Evolutionary conservation across 2,888 invertebrate genomes (phyloP).

Genomic region (Choristoneura rosaceana): DNA sequence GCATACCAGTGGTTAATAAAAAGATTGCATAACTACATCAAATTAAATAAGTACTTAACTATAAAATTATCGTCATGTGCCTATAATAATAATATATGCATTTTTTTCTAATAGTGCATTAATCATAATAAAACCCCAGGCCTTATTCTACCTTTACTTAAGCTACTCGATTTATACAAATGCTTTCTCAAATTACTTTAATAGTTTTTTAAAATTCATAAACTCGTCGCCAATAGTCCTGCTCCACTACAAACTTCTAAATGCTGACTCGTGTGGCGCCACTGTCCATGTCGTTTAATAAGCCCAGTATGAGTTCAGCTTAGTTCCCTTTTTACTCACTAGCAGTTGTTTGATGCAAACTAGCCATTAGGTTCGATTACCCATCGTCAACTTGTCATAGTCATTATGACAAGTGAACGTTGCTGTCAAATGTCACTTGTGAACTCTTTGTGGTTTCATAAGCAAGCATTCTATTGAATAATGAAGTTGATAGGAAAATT

Average conservation of each 20-base stretch:
- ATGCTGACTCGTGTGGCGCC: background rate
- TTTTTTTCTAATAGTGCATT: background rate
- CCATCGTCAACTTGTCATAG: constrained; percentile 49
- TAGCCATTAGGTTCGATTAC: constrained; percentile 46
- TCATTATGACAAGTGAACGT: constrained; percentile 46
- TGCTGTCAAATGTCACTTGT: constrained; percentile 41
- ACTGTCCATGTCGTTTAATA: background rate
- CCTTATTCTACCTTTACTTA: background rate
- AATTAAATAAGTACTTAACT: too few species aligned
- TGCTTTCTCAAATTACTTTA: background rate
- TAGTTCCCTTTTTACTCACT: constrained; percentile 13
- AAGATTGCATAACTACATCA: too few species aligned
- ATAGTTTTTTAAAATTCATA: constrained; percentile 11
- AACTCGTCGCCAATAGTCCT: background rate
- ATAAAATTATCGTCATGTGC: too few species aligned
- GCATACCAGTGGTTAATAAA: too few species aligned
- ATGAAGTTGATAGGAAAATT: background rate
- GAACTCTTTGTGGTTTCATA: constrained; percentile 10
- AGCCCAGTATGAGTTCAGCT: background rate
- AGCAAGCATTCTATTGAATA: constrained; percentile 7
- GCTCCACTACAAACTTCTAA: background rate
- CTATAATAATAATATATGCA: too few species aligned
- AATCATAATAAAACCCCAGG: background rate
- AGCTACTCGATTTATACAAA: background rate
- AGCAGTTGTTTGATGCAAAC: constrained; percentile 27